Base-by-base conservation (phyloP, 2,888 invertebrate species). In the Hipparchia sbordonii region DNA sequence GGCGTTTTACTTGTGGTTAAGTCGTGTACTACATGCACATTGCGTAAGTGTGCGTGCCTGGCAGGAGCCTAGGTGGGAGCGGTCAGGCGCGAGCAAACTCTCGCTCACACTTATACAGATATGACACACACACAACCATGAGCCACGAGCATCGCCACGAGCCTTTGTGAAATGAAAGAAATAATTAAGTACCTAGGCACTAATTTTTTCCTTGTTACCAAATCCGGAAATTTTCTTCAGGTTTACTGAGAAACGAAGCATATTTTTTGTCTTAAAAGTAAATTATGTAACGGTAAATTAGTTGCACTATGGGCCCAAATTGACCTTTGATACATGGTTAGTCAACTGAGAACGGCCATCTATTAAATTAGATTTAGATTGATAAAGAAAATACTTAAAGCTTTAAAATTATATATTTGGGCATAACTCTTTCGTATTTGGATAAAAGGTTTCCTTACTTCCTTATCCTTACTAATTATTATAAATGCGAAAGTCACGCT, bases 281-380 rank as follows among this genome's bases (percentile, higher is more conserved):
- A 83, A 87, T 91, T 88, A 89, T 89, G 80, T 83, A 75, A 81
- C 80, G 79, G 79, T 88, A 23, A 86, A 89, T 90, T 90, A 89
- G 73, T 52, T 76, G 78, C 74, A 77, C 77, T 77, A 79, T 78
- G 81, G 82, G 83, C 82, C 84, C 79, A 67, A 51, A 72, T 74
- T 79, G 87, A 84, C 89, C 89, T 92, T 90, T 89, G 81, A 88
- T 90, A 89, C 89, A 83, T 92, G 90, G 77, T 81, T 91, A 88
- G 87, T 89, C 91, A 92, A 89, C 89, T 91, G 92, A 83, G 81
- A 86, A 87, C 79, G 81, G 82, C 82, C 79, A 78, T 78, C 77
- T 73, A 70, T 70, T 68, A 66, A 75, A 72, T 72, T 39, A 59
- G 54, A 67, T 71, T 33, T 57, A 59, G 39, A 23, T 65, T 54